Evolutionary conservation across 2,113 vertebrate genomes (phyloP).

Genomic region (Aplodontia rufa): DNA sequence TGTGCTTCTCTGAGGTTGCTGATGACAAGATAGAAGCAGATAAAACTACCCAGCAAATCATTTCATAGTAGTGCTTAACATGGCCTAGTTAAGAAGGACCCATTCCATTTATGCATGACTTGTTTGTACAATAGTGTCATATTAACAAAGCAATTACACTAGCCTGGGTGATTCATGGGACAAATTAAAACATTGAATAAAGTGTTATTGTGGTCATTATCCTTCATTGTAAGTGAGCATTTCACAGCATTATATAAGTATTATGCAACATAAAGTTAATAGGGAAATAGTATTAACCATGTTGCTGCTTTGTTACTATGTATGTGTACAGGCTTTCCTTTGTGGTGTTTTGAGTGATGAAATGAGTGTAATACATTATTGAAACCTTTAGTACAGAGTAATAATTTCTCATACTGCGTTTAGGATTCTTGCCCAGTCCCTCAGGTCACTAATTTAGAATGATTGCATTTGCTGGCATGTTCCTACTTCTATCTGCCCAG

Average conservation of each 20-base stretch:
- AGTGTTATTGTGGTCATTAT: conserved; percentile 68
- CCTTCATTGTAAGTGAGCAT: conserved; percentile 55
- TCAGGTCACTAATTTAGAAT: conserved; percentile 49
- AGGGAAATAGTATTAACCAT: conserved; percentile 39
- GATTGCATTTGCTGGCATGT: not conserved
- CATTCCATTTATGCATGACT: conserved; percentile 44
- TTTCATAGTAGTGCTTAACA: not conserved
- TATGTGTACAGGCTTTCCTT: conserved; percentile 7
- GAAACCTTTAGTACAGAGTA: conserved; percentile 1
- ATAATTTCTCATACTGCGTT: conserved; percentile 44
- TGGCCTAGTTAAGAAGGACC: not conserved
- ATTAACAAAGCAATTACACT: conserved; percentile 66
- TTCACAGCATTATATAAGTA: conserved; percentile 59
- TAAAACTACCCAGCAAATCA: conserved; percentile 7
- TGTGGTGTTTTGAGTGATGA: conserved; percentile 28
- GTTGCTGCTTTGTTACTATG: conserved; percentile 30
- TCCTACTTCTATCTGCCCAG: not conserved
- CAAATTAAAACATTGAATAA: conserved; percentile 65
- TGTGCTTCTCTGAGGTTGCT: not conserved
- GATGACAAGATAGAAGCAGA: not conserved
- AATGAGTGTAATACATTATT: conserved; percentile 24
- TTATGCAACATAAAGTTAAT: conserved; percentile 71
- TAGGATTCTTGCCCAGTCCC: conserved; percentile 16
- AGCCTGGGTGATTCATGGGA: conserved; percentile 57
- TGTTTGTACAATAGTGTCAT: conserved; percentile 62